Evolutionary conservation across 1,140 invertebrate genomes (phyloP).

Genomic region (Brachionus koreanus): DNA sequence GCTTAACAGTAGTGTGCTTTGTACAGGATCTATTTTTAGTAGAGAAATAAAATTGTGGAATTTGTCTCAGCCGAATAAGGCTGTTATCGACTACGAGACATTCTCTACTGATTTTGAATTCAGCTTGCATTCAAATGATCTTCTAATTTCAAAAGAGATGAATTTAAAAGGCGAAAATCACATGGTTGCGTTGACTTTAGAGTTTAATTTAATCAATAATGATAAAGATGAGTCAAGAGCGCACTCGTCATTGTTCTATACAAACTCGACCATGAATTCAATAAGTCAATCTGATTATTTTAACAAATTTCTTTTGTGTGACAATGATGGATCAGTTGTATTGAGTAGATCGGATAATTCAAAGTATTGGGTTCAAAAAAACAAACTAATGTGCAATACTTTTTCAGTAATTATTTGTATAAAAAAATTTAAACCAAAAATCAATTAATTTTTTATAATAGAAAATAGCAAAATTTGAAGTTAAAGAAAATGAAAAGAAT

Average conservation of each 20-base stretch:
- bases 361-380: constrained; percentile 38
- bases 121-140: constrained; percentile 10
- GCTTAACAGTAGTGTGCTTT: background rate
- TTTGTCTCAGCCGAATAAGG: background rate
- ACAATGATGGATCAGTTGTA: constrained; percentile 33
- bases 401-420: constrained; percentile 29
- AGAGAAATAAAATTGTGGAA: constrained; percentile 38
- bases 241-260: constrained; percentile 12
- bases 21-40: constrained; percentile 19
- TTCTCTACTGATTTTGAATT: constrained; percentile 32
- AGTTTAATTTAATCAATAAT: constrained; percentile 23
- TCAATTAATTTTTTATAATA: background rate
- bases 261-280: constrained; percentile 19
- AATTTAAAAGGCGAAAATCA: constrained; percentile 42
- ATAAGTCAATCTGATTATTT: constrained; percentile 35
- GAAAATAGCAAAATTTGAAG: constrained; percentile 29
- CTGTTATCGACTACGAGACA: background rate
- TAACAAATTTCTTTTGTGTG: constrained; percentile 39
- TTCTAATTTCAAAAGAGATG: constrained; percentile 3
- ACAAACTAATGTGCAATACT: constrained; percentile 33
- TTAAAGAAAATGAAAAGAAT: background rate
- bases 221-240: constrained; percentile 41
- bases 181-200: constrained; percentile 22
- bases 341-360: constrained; percentile 18
- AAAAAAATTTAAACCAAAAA: no score